These are phyloP conservation scores for Watsonalla cultraria DNA, from an alignment of 2,888 invertebrate genomes.

Conservation along the genomic window DNA sequence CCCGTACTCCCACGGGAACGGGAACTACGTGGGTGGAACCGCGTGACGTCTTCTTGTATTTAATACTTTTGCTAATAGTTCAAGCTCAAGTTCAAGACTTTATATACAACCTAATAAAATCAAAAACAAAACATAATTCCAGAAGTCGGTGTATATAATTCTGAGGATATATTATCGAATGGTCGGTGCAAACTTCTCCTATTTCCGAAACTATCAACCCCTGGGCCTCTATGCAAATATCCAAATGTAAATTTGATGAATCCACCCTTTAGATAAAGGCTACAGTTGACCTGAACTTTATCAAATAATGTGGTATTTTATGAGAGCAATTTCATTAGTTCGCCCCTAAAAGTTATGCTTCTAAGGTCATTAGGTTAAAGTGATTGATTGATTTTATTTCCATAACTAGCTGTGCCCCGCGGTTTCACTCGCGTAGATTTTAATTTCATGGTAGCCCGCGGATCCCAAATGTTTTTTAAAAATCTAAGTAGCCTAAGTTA, in stretches of 20 bases:
- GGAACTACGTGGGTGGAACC: too few species aligned
- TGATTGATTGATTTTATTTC: conserved; percentile 3
- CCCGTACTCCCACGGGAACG: too few species aligned
- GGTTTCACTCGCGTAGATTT: too few species aligned
- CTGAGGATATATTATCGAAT: not conserved
- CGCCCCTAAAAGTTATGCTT: not conserved
- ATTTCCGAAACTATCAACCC: not conserved
- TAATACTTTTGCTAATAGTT: too few species aligned
- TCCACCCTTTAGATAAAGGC: conserved; percentile 3
- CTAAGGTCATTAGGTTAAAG: not conserved
- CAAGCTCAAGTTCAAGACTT: too few species aligned
- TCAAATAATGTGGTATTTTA: conserved; percentile 2
- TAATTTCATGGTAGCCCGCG: too few species aligned
- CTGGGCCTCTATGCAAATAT: conserved; percentile 11
- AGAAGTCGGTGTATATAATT: not conserved
- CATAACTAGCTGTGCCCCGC: not conserved
- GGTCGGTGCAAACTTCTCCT: not conserved
- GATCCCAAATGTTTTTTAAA: not conserved
- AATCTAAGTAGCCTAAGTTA: conserved; percentile 1
- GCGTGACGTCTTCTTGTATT: too few species aligned
- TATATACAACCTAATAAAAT: too few species aligned
- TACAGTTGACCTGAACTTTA: not conserved
- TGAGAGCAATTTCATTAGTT: conserved; percentile 1
- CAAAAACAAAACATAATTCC: too few species aligned
- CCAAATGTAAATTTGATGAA: conserved; percentile 11